Percentiles rank a stretch among this genome's conserved stretches.
Conservation (phyloP, 2,888 invertebrate genomes). For the Ariolimax columbianus region DNA sequence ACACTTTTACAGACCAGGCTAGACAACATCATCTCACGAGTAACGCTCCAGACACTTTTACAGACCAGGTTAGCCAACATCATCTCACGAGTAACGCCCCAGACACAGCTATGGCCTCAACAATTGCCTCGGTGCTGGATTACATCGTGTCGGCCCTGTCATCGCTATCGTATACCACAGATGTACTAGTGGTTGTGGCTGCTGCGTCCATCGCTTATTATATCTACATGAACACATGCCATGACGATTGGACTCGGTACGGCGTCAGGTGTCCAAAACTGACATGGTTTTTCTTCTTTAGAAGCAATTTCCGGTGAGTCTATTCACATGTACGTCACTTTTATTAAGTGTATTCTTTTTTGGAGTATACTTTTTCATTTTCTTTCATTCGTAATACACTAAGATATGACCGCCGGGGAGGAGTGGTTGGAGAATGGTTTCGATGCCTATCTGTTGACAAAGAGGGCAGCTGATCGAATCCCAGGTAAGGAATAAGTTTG, state of each 20-base stretch:
- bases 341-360: neutral
- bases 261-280: slow-evolving; percentile 30
- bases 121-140: neutral
- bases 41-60: neutral
- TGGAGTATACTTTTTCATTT: no score
- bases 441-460: no score
- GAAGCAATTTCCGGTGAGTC: slow-evolving; percentile 8
- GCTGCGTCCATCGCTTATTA: slow-evolving; percentile 3
- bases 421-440: no score
- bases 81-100: neutral
- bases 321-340: neutral
- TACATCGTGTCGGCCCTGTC: neutral
- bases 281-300: neutral
- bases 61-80: neutral
- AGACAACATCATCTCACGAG: neutral
- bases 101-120: neutral
- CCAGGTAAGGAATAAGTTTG: no score
- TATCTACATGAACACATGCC: neutral
- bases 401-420: no score
- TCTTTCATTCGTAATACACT: no score
- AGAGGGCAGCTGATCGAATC: no score
- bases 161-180: neutral
- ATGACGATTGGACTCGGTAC: slow-evolving; percentile 9
- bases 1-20: no score
- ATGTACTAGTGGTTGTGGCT: neutral